These are phyloP conservation scores for Varecia variegata DNA, from an alignment of 2,797 vertebrate genomes.

Conservation along the genomic window DNA sequence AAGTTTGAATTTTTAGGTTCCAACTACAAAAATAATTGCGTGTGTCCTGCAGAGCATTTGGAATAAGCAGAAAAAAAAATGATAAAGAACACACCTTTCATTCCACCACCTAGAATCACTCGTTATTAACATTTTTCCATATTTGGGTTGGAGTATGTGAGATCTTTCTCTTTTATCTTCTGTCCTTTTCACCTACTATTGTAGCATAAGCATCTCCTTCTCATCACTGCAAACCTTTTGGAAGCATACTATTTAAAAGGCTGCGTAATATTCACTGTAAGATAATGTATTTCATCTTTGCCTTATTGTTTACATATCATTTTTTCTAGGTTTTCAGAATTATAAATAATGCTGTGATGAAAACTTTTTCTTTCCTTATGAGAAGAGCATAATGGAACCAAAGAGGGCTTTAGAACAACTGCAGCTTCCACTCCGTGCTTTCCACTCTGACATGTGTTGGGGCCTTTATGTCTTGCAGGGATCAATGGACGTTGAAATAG, in stretches of 20 bases:
- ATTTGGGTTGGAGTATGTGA: not conserved
- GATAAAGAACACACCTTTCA: not conserved
- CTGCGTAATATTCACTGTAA: not conserved
- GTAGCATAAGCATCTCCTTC: not conserved
- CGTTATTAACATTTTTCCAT: not conserved
- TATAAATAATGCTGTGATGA: not conserved
- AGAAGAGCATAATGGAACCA: not conserved
- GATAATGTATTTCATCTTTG: not conserved
- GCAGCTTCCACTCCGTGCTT: not conserved
- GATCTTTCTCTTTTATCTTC: not conserved
- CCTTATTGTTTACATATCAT: not conserved
- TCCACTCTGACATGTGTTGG: not conserved
- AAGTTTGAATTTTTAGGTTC: not conserved
- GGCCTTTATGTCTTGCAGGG: not conserved
- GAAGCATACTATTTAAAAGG: slow-evolving; percentile 17
- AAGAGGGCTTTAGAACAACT: not conserved
- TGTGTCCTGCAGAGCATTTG: not conserved
- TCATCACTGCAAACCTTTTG: not conserved
- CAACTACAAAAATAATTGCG: not conserved
- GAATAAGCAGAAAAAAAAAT: not conserved
- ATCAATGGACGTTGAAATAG: not conserved
- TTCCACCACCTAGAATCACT: not conserved
- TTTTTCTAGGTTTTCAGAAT: not conserved
- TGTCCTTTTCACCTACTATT: not conserved
- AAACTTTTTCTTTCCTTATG: not conserved